phyloP scores from a whole-genome alignment of 2,797 vertebrate genomes.

The Scyliorhinus canicula region DNA sequence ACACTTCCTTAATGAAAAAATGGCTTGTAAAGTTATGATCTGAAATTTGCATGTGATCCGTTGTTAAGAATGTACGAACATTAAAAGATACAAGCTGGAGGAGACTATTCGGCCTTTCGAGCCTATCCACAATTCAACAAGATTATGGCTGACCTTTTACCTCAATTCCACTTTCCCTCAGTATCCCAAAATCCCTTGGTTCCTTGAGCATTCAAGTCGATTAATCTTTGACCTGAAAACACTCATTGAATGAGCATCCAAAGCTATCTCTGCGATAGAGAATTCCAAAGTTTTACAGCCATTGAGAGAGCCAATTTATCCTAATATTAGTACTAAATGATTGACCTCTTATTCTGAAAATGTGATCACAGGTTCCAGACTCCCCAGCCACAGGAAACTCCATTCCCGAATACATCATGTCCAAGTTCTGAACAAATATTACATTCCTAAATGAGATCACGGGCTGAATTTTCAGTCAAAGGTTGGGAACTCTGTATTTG shows the following conservation, averaged over 20 bases:
- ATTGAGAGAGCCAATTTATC: too few species aligned
- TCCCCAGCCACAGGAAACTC: neutral
- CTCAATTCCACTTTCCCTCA: neutral
- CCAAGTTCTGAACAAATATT: neutral
- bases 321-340: too few species aligned
- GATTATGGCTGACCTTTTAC: neutral
- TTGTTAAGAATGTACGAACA: neutral
- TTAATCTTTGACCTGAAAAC: neutral
- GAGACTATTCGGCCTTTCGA: neutral
- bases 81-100: neutral
- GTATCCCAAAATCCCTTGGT: neutral
- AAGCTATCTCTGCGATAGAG: neutral
- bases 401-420: neutral
- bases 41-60: too few species aligned
- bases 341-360: neutral
- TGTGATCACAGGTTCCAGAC: neutral
- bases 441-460: neutral
- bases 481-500: neutral
- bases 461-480: neutral
- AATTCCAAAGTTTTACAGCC: too few species aligned
- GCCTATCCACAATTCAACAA: neutral
- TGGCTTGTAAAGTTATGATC: neutral
- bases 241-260: neutral
- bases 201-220: neutral
- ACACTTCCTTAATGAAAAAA: neutral